Percentiles rank a stretch among this genome's conserved stretches.
phyloP scores from a whole-genome alignment of 2,113 vertebrate genomes.

The Amblyopsis rosae region DNA sequence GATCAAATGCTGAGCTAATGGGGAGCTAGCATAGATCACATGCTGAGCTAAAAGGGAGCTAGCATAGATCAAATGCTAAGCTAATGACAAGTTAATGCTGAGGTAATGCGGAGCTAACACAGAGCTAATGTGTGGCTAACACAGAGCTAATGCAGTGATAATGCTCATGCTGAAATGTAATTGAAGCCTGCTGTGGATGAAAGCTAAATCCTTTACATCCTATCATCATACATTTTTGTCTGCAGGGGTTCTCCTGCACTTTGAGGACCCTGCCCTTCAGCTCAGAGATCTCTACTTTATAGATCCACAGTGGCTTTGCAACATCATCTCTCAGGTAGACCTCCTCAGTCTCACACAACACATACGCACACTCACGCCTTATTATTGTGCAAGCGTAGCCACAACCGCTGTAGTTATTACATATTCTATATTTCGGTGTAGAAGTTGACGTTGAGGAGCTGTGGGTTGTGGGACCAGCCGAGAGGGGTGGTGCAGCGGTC shows the following conservation, averaged over 20 bases:
- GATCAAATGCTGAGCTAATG: too few relatives aligned
- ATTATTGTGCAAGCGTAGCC: not conserved
- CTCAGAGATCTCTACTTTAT: slow-evolving; percentile 92
- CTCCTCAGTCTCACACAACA: not conserved
- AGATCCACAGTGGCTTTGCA: slow-evolving; percentile 94
- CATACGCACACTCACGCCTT: not conserved
- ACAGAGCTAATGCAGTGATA: too few relatives aligned
- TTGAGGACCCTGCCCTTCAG: slow-evolving; percentile 93
- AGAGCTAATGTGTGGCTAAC: too few relatives aligned
- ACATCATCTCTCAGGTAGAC: slow-evolving; percentile 91
- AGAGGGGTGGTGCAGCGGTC: slow-evolving; percentile 86
- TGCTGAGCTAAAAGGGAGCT: not conserved
- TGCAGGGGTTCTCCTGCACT: slow-evolving; percentile 91
- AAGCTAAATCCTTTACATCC: too few relatives aligned
- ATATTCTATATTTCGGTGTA: slow-evolving; percentile 8
- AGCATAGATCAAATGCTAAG: not conserved
- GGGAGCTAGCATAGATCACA: not conserved
- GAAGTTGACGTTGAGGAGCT: slow-evolving; percentile 76
- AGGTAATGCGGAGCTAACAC: too few relatives aligned
- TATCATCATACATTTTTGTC: not conserved
- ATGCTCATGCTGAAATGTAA: too few relatives aligned
- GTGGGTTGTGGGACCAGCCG: slow-evolving; percentile 78
- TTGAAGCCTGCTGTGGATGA: too few relatives aligned
- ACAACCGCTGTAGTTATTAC: not conserved
- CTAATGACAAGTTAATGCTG: too few relatives aligned